These are phyloP conservation scores for Synodontis membranacea DNA, from an alignment of 2,113 vertebrate genomes.

Conservation along the genomic window DNA sequence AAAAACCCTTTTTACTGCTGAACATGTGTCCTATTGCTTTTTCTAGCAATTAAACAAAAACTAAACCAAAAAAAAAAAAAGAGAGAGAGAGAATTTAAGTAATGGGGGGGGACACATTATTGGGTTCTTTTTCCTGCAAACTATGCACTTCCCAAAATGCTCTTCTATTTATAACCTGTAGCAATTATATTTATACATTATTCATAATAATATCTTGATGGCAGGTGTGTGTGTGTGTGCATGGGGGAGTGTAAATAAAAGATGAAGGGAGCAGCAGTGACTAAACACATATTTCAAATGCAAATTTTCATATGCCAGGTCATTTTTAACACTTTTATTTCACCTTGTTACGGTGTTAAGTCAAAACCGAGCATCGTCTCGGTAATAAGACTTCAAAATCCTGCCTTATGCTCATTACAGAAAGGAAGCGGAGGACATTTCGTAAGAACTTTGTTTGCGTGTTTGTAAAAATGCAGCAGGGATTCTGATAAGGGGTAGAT, in stretches of 20 bases:
- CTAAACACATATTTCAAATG: not conserved
- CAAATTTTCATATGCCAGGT: not conserved
- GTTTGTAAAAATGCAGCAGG: not conserved
- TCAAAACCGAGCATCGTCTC: not conserved
- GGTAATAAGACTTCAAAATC: not conserved
- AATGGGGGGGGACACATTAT: not conserved
- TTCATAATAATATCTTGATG: not conserved
- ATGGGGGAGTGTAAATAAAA: not conserved
- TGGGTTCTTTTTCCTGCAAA: not conserved
- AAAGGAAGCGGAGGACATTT: not conserved
- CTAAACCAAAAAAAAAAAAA: not conserved
- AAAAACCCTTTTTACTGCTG: not conserved
- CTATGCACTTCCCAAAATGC: not conserved
- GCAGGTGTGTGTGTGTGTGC: not conserved
- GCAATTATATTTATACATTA: not conserved
- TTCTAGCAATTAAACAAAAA: not conserved
- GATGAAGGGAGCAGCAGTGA: not conserved
- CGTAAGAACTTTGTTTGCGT: not conserved
- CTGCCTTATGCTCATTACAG: not conserved
- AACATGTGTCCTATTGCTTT: not conserved
- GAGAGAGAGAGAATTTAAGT: not conserved
- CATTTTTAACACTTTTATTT: not conserved
- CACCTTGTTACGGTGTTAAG: not conserved
- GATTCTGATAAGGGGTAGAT: not conserved
- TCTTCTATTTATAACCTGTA: not conserved